phyloP scores from a whole-genome alignment of 1,140 invertebrate genomes.

The Orius insidiosus region DNA sequence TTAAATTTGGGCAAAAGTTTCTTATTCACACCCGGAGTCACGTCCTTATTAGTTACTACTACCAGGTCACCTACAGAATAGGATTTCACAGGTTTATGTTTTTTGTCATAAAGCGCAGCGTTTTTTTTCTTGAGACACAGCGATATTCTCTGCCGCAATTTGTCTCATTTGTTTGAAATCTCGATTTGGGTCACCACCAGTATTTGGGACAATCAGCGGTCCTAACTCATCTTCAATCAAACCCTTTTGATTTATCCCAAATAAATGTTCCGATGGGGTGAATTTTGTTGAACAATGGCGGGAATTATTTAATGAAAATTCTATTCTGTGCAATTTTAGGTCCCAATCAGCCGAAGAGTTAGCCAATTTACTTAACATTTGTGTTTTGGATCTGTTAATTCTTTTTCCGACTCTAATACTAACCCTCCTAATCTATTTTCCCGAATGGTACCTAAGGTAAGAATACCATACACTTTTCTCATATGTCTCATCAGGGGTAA shows the following conservation, averaged over 20 bases:
- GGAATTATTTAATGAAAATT: slow-evolving; percentile 17
- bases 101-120: slow-evolving; percentile 3
- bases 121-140: not conserved
- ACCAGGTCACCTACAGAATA: slow-evolving; percentile 13
- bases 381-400: too few relatives aligned
- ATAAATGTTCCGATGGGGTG: slow-evolving; percentile 15
- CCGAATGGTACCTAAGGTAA: too few relatives aligned
- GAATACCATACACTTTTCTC: too few relatives aligned
- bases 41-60: slow-evolving; percentile 7
- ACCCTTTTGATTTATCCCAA: slow-evolving; percentile 11
- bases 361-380: not conserved
- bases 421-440: too few relatives aligned
- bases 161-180: not conserved
- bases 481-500: too few relatives aligned
- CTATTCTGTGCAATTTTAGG: not conserved
- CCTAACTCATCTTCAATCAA: not conserved
- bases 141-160: not conserved
- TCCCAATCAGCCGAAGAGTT: too few relatives aligned
- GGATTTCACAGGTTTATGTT: not conserved
- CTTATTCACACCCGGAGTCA: not conserved
- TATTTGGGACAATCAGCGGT: not conserved
- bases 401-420: too few relatives aligned
- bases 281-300: slow-evolving; percentile 10
- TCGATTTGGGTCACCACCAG: not conserved
- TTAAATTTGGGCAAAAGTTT: slow-evolving; percentile 10